Percentiles rank a stretch among this genome's conserved stretches.
phyloP scores from a whole-genome alignment of 2,888 invertebrate species.

The Leptinotarsa haldemani region DNA sequence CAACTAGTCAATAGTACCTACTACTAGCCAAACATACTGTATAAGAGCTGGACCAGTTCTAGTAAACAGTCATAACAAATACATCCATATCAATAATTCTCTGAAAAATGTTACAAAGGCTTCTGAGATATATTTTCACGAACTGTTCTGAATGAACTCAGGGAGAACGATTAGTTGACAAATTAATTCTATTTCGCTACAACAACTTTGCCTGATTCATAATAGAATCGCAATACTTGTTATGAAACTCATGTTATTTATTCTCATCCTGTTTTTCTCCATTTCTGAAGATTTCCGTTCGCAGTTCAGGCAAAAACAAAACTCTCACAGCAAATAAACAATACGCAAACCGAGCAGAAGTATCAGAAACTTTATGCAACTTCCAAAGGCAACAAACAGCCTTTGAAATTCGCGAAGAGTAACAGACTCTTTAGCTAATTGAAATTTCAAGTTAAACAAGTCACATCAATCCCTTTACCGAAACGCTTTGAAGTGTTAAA shows the following conservation, averaged over 20 bases:
- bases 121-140: background rate
- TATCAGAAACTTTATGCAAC: slow-evolving; percentile 15
- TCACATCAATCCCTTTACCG: slow-evolving; percentile 13
- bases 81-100: no score
- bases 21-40: no score
- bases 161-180: background rate
- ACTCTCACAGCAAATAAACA: slow-evolving; percentile 14
- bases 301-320: slow-evolving; percentile 8
- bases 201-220: background rate
- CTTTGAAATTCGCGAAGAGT: slow-evolving; percentile 34
- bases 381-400: slow-evolving; percentile 11
- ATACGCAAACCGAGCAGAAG: slow-evolving; percentile 19
- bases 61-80: no score
- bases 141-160: background rate
- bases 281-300: slow-evolving; percentile 12
- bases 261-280: slow-evolving; percentile 8
- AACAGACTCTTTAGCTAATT: slow-evolving; percentile 46
- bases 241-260: slow-evolving; percentile 4
- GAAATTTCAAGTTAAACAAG: slow-evolving; percentile 50
- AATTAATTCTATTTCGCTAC: background rate
- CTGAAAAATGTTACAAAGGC: background rate
- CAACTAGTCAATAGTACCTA: no score
- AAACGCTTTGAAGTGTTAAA: slow-evolving; percentile 22
- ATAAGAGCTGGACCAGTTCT: no score
- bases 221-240: background rate